Percentiles rank a stretch among this genome's conserved stretches.
Evolutionary conservation across 2,888 invertebrate genomes (phyloP).

Genomic region (Carterocephalus palaemon): DNA sequence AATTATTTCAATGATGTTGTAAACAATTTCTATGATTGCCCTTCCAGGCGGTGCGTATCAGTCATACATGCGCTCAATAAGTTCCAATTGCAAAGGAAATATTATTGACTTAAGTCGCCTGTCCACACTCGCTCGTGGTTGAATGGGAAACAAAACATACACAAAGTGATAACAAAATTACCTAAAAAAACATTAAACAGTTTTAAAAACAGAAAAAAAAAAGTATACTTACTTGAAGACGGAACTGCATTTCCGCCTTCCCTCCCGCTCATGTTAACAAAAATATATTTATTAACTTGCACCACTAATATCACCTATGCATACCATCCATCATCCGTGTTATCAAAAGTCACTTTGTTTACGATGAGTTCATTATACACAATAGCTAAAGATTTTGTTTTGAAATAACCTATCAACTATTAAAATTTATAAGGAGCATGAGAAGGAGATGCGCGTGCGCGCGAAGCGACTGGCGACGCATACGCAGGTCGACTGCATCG

Average conservation of each 20-base stretch:
- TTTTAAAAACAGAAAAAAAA: constrained; percentile 40
- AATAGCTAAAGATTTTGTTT: constrained; percentile 42
- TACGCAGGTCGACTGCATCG: constrained; percentile 76
- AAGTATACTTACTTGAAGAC: constrained; percentile 70
- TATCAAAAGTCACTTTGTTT: constrained; percentile 57
- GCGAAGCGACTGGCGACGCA: constrained; percentile 70
- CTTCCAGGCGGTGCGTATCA: constrained; percentile 56
- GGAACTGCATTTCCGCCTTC: constrained; percentile 78
- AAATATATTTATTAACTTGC: constrained; percentile 57
- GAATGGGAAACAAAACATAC: constrained; percentile 39
- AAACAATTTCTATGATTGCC: constrained; percentile 66
- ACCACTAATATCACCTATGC: constrained; percentile 72
- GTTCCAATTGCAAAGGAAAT: constrained; percentile 50
- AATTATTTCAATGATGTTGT: constrained; percentile 69
- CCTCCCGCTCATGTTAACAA: constrained; percentile 74
- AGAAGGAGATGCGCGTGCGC: constrained; percentile 65
- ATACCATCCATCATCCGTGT: constrained; percentile 63
- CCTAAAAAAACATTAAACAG: constrained; percentile 29
- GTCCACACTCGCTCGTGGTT: constrained; percentile 36
- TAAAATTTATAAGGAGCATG: constrained; percentile 60
- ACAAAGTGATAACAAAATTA: constrained; percentile 31
- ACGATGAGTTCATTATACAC: constrained; percentile 49
- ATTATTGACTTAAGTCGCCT: constrained; percentile 41
- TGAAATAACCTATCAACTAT: constrained; percentile 55
- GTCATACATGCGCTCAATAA: constrained; percentile 67